phyloP scores from a whole-genome alignment of 2,113 vertebrate genomes.

The Alces alces region DNA sequence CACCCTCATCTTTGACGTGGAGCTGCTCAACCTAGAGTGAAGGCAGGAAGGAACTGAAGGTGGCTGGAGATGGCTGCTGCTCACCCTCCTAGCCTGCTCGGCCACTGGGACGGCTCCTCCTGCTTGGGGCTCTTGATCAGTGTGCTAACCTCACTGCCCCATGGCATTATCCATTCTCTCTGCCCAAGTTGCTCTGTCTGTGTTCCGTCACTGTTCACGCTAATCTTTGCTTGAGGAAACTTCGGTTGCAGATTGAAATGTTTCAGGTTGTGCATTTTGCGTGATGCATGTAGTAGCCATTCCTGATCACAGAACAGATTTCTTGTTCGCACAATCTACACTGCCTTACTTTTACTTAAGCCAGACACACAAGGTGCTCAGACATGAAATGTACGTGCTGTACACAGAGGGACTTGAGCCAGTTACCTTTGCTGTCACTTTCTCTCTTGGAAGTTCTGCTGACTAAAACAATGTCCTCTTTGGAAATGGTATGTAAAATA shows the following conservation, averaged over 20 bases:
- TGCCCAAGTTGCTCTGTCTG: constrained; percentile 68
- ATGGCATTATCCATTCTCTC: constrained; percentile 21
- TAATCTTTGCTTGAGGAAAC: constrained; percentile 75
- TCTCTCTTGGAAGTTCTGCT: constrained; percentile 78
- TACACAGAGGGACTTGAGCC: constrained; percentile 90
- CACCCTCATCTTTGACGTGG: constrained; percentile 98
- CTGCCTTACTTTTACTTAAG: constrained; percentile 90
- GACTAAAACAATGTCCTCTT: constrained; percentile 76
- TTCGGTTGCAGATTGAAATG: constrained; percentile 58
- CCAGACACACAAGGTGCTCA: constrained; percentile 81
- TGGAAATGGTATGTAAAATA: constrained; percentile 79
- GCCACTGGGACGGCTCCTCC: constrained; percentile 73
- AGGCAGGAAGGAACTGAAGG: constrained; percentile 54
- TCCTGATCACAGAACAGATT: constrained; percentile 76
- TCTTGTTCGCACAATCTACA: constrained; percentile 79
- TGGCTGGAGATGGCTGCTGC: constrained; percentile 59
- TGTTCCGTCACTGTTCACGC: constrained; percentile 70
- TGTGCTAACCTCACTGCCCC: constrained; percentile 20
- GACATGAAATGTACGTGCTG: constrained; percentile 74
- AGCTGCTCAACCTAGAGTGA: constrained; percentile 97
- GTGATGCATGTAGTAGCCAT: constrained; percentile 81
- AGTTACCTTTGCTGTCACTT: constrained; percentile 82
- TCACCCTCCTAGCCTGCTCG: constrained; percentile 57
- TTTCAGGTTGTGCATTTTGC: constrained; percentile 84
- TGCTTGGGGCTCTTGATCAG: constrained; percentile 63